A percentile compares a stretch with the other conserved stretches of the same genome.
Evolutionary conservation across 2,797 vertebrate species (phyloP).

Genomic region (Parotocinclus haroldoi): DNA sequence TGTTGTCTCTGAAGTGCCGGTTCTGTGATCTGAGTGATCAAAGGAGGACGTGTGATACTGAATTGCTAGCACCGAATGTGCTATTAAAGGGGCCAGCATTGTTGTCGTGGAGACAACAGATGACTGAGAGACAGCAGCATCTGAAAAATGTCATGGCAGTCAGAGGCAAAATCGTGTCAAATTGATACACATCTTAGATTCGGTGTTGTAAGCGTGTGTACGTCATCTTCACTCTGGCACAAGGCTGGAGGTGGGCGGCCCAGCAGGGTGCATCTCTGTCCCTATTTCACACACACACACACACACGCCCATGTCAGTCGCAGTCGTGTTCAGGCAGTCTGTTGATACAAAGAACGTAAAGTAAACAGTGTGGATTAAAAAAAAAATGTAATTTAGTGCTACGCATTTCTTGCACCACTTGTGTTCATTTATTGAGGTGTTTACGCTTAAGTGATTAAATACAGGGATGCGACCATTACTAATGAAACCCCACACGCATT

Average conservation of each 20-base stretch:
- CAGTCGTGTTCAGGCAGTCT: no score
- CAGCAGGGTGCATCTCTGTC: slow-evolving; percentile 4
- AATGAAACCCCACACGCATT: no score
- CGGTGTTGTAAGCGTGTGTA: slow-evolving; percentile 9
- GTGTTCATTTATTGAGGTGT: no score
- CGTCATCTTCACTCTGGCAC: not conserved
- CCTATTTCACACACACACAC: slow-evolving; percentile 13
- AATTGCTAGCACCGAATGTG: not conserved
- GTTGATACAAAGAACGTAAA: no score
- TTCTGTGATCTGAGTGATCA: slow-evolving; percentile 18
- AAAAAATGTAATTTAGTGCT: no score
- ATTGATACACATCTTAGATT: no score
- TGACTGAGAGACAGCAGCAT: not conserved
- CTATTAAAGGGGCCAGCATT: not conserved
- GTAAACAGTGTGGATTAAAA: no score
- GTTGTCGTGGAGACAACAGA: not conserved
- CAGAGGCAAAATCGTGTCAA: no score
- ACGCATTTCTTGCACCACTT: no score
- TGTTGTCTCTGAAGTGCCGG: not conserved
- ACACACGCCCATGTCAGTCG: slow-evolving; percentile 19
- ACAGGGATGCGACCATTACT: no score
- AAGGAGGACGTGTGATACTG: slow-evolving; percentile 10
- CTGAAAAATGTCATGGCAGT: no score
- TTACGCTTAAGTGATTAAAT: no score
- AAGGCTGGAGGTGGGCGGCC: slow-evolving; percentile 36